These are phyloP conservation scores for Ctenoplectra terminalis DNA, from an alignment of 1,140 invertebrate genomes.

Conservation along the genomic window DNA sequence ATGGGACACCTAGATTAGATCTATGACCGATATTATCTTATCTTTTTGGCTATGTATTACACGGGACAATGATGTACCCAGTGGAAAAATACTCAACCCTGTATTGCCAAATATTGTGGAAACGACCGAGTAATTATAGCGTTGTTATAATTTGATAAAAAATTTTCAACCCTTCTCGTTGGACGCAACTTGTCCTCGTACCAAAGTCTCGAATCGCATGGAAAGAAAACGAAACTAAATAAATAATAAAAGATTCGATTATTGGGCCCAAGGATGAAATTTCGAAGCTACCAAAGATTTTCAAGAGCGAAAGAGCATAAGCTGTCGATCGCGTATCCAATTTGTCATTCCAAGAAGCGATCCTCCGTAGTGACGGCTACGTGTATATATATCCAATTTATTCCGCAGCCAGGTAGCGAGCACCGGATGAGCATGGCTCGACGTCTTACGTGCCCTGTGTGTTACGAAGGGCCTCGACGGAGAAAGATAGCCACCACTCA, in stretches of 20 bases:
- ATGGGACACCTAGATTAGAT: conserved; percentile 2
- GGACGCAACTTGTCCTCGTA: too few species aligned
- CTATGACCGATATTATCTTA: neutral
- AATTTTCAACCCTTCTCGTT: too few species aligned
- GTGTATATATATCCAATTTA: conserved; percentile 42
- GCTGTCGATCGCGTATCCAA: conserved; percentile 35
- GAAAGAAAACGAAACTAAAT: too few species aligned
- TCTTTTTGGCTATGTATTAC: neutral
- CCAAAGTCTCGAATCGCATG: neutral
- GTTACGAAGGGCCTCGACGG: conserved; percentile 37
- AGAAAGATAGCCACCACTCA: neutral
- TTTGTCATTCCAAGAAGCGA: conserved; percentile 62
- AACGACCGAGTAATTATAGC: too few species aligned
- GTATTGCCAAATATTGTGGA: neutral
- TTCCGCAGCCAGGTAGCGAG: conserved; percentile 53
- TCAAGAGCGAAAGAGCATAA: neutral
- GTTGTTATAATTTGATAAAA: too few species aligned
- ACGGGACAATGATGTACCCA: neutral
- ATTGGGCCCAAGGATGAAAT: neutral
- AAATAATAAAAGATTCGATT: neutral
- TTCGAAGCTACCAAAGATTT: neutral
- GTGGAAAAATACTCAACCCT: neutral
- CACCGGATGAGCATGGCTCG: conserved; percentile 55
- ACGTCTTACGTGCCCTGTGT: conserved; percentile 54
- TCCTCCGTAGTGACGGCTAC: neutral